Percentiles rank a stretch among this genome's conserved stretches.
Evolutionary conservation across 2,888 invertebrate species (phyloP).

Genomic region (Drosophila quasianomalipes): DNA sequence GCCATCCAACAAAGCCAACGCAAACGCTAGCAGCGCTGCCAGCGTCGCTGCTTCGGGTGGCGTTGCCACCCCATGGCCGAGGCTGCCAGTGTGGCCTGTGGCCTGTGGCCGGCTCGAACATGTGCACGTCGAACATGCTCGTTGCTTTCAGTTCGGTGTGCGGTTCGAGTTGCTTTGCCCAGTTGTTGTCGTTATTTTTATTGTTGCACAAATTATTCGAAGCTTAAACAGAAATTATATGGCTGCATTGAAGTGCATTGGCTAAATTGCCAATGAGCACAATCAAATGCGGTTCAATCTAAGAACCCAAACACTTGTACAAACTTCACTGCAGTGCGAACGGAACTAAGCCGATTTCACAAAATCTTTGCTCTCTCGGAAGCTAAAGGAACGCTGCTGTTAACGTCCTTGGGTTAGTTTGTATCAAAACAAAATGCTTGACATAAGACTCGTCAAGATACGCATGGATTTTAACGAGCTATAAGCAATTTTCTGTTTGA

Average conservation of each 20-base stretch:
- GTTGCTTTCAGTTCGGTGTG: not conserved
- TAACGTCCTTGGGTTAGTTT: not conserved
- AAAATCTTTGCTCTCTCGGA: not conserved
- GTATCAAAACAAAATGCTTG: not conserved
- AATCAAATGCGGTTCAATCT: not conserved
- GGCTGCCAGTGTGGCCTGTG: constrained; percentile 3
- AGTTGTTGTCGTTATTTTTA: not conserved
- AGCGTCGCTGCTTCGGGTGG: constrained; percentile 23
- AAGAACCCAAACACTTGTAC: not conserved
- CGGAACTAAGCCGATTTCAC: not conserved
- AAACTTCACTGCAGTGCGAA: not conserved
- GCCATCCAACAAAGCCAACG: constrained; percentile 14
- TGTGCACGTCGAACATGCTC: constrained; percentile 49
- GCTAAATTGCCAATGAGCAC: not conserved
- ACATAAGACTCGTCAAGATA: too few relatives aligned
- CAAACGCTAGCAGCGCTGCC: constrained; percentile 38
- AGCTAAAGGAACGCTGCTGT: not conserved
- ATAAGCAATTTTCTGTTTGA: not conserved
- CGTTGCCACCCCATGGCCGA: constrained; percentile 37
- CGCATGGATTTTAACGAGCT: not conserved
- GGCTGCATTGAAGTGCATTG: not conserved
- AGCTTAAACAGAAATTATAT: not conserved
- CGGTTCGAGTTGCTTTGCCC: not conserved
- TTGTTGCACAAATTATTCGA: not conserved
- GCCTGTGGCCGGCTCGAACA: constrained; percentile 49